Conservation (phyloP, 2,797 vertebrate genomes). For the Masticophis lateralis region DNA sequence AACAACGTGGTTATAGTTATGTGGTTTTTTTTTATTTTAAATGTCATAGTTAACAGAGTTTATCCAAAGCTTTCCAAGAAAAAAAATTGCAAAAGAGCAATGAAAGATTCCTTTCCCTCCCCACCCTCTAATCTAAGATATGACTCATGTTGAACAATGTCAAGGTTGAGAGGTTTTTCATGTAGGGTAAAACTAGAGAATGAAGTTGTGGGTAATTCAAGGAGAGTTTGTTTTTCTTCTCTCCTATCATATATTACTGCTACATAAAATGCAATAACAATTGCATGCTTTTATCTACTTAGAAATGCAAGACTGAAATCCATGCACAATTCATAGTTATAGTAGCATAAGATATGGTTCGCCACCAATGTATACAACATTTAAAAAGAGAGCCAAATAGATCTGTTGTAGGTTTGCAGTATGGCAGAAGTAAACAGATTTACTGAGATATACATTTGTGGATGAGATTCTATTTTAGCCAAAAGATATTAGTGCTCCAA, state of each 20-base stretch:
- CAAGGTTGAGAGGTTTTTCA: neutral
- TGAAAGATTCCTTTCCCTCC: neutral
- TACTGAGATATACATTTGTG: neutral
- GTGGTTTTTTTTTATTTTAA: neutral
- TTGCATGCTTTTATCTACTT: neutral
- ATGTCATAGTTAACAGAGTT: constrained; percentile 12
- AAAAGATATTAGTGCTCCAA: neutral
- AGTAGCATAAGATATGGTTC: neutral
- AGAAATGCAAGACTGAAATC: neutral
- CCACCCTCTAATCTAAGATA: neutral
- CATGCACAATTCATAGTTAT: neutral
- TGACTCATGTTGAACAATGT: neutral
- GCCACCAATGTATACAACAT: neutral
- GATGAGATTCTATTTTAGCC: neutral
- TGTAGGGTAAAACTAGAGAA: neutral
- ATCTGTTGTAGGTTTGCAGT: too few relatives aligned
- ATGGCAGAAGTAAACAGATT: neutral
- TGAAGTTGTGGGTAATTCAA: neutral
- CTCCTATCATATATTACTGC: neutral
- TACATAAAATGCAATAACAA: neutral
- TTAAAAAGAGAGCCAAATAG: neutral
- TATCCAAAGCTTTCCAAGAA: constrained; percentile 11
- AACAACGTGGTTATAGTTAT: neutral
- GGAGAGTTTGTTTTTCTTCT: neutral
- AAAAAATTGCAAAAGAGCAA: neutral